Conservation (phyloP, 2,797 vertebrate species). For the Anniella stebbinsi region DNA sequence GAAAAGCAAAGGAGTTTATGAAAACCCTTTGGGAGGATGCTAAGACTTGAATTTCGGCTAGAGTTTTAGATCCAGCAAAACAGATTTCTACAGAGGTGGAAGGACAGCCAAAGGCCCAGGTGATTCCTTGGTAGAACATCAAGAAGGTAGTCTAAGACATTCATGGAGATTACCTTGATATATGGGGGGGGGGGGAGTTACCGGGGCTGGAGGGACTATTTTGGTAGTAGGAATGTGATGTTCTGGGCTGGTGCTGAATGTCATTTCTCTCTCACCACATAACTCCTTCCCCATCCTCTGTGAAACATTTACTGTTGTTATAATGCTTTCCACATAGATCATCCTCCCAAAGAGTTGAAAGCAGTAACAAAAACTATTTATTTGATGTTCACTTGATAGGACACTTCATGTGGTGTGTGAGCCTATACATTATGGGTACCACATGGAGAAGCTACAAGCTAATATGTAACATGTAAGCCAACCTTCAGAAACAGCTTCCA, state of each 20-base stretch:
- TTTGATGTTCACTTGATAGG: background rate
- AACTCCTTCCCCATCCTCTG: background rate
- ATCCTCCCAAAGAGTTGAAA: background rate
- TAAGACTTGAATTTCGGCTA: background rate
- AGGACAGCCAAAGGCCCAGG: background rate
- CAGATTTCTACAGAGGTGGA: background rate
- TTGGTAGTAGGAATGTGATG: background rate
- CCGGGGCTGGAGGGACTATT: background rate
- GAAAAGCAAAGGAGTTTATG: background rate
- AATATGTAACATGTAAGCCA: background rate
- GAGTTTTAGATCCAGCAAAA: background rate
- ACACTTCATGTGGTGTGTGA: background rate
- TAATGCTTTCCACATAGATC: background rate
- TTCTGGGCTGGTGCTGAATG: background rate
- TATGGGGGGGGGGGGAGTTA: background rate
- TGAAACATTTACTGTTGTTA: background rate
- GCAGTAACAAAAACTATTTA: background rate
- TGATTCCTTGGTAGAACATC: background rate
- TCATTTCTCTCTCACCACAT: background rate
- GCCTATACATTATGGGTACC: background rate
- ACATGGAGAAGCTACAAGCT: background rate
- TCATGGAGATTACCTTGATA: too few species aligned
- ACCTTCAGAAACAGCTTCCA: background rate
- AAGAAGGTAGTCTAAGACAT: background rate
- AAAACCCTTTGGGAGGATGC: background rate